Conservation (phyloP, 2,888 invertebrate genomes). For the Helobdella robusta region DNA sequence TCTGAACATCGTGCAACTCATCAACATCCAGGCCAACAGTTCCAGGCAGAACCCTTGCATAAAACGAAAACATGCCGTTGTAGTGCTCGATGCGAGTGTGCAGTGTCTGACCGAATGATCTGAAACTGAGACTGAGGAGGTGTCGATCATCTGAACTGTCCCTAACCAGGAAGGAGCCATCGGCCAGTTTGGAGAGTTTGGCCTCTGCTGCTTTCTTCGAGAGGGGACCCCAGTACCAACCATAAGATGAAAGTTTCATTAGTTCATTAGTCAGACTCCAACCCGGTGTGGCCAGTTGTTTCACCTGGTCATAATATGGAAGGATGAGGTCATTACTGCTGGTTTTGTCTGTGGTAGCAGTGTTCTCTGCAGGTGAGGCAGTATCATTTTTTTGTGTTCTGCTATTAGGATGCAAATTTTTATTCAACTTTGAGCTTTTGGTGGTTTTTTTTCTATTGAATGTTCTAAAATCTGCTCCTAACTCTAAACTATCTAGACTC, state of each 20-base stretch:
- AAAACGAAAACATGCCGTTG: conserved; percentile 56
- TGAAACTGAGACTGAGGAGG: conserved; percentile 60
- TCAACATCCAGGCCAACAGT: conserved; percentile 2
- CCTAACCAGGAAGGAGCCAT: conserved; percentile 91
- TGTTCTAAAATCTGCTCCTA: too few relatives aligned
- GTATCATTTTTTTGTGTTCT: too few relatives aligned
- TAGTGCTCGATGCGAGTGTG: conserved; percentile 67
- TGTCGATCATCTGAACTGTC: conserved; percentile 67
- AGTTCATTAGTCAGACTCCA: conserved; percentile 51
- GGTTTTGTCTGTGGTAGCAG: neutral
- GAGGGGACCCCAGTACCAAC: conserved; percentile 38
- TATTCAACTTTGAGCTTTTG: too few relatives aligned
- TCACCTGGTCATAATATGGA: conserved; percentile 14
- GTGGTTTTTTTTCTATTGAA: too few relatives aligned
- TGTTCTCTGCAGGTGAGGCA: too few relatives aligned
- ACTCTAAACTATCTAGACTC: too few relatives aligned
- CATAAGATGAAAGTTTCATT: conserved; percentile 49
- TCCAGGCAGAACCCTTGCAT: conserved; percentile 36
- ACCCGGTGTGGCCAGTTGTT: neutral
- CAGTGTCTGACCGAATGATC: conserved; percentile 59
- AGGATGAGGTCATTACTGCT: neutral
- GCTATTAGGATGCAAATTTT: too few relatives aligned
- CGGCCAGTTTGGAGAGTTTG: conserved; percentile 75
- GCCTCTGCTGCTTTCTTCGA: conserved; percentile 77
- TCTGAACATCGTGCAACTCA: neutral